These are phyloP conservation scores for Dermochelys coriacea DNA, from an alignment of 2,797 vertebrate genomes.

Conservation along the genomic window DNA sequence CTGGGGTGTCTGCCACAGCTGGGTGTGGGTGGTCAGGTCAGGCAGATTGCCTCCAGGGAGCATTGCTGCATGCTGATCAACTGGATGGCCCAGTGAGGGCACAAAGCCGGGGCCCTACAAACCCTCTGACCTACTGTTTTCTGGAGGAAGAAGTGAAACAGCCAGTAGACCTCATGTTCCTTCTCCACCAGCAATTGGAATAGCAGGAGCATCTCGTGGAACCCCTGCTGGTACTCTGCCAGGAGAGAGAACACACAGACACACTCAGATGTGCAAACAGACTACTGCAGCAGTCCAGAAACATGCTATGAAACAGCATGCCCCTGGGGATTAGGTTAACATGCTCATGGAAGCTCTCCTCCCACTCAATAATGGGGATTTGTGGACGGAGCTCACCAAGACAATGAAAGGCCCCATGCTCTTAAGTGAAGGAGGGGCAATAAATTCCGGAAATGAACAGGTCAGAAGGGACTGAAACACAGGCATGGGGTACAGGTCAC, in stretches of 20 bases:
- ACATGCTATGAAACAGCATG: not conserved
- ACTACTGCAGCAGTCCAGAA: no score
- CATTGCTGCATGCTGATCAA: not conserved
- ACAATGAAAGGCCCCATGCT: not conserved
- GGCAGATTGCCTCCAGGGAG: not conserved
- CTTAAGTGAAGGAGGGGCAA: not conserved
- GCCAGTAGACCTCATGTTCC: constrained; percentile 66
- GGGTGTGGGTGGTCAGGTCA: not conserved
- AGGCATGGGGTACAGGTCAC: no score
- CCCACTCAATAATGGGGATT: not conserved
- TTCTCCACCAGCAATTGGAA: constrained; percentile 62
- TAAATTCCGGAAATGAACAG: no score
- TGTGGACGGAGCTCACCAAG: not conserved
- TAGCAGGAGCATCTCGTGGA: constrained; percentile 71
- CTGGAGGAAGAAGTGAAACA: constrained; percentile 76
- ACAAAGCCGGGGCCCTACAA: not conserved
- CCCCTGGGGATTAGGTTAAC: not conserved
- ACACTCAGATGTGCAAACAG: not conserved
- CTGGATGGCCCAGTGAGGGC: not conserved
- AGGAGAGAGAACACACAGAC: not conserved
- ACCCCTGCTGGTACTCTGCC: constrained; percentile 72
- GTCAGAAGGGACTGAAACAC: not conserved
- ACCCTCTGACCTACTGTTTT: constrained; percentile 44
- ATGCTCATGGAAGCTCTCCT: not conserved
- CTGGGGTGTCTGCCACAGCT: not conserved